Percentiles rank a stretch among this genome's conserved stretches.
phyloP scores from a whole-genome alignment of 2,113 vertebrate species.

The Pluvialis apricaria region DNA sequence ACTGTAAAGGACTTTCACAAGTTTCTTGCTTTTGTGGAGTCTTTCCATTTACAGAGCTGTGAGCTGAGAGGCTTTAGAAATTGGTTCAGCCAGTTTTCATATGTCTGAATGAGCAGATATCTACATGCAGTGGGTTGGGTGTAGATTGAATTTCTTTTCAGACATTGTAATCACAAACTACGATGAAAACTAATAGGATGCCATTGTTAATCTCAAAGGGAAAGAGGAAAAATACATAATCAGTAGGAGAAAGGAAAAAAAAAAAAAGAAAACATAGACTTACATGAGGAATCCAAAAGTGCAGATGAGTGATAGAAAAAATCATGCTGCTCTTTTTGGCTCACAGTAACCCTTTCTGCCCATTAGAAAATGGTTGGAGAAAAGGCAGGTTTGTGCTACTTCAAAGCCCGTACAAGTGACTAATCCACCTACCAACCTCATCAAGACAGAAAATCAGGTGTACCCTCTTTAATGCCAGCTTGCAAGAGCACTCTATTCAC shows the following conservation, averaged over 20 bases:
- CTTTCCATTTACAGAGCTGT: background rate
- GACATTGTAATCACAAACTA: background rate
- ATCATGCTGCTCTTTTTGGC: background rate
- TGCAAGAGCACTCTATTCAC: background rate
- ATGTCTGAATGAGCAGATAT: background rate
- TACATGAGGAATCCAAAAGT: background rate
- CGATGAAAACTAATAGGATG: background rate
- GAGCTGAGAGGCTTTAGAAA: background rate
- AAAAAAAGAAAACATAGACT: background rate
- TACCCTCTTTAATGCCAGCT: background rate
- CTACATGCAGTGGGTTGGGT: background rate
- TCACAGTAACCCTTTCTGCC: background rate
- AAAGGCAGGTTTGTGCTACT: background rate
- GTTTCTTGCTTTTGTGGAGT: background rate
- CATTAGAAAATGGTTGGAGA: background rate
- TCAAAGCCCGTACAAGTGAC: background rate
- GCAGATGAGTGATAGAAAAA: background rate
- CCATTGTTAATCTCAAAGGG: background rate
- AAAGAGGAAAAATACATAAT: background rate
- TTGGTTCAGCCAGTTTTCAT: background rate
- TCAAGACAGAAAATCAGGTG: background rate
- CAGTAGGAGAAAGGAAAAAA: background rate
- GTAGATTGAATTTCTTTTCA: constrained; percentile 23
- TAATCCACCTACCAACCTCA: background rate
- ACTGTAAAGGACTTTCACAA: background rate